Conservation (phyloP, 2,888 invertebrate species). For the Fragum sueziense region DNA sequence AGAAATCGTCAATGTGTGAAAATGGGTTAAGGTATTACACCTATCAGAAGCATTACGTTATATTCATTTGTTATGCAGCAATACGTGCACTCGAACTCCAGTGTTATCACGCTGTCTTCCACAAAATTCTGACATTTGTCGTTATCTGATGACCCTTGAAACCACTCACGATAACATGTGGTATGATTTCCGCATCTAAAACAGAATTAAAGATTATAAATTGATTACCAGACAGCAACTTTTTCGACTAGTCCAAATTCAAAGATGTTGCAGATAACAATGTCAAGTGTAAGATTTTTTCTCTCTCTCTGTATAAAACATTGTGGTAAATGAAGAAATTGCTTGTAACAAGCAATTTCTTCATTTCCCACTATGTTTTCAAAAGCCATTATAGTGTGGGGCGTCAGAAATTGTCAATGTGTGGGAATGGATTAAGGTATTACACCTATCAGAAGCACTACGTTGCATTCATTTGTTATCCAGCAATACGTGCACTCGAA, state of each 20-base stretch:
- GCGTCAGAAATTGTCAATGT: not conserved
- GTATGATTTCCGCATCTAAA: constrained; percentile 30
- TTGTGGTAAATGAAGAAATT: not conserved
- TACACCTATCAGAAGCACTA: no score
- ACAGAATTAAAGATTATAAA: no score
- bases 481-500: constrained; percentile 58
- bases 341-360: no score
- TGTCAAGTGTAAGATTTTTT: no score
- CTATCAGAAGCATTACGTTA: constrained; percentile 17
- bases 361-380: not conserved
- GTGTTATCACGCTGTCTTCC: constrained; percentile 21
- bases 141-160: constrained; percentile 39
- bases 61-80: constrained; percentile 48
- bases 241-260: no score
- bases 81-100: constrained; percentile 49
- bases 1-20: not conserved
- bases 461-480: constrained; percentile 41
- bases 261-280: not conserved
- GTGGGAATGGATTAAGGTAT: not conserved
- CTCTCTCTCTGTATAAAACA: not conserved
- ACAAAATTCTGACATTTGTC: constrained; percentile 46
- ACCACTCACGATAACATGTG: constrained; percentile 52
- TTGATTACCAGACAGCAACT: no score
- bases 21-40: not conserved
- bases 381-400: not conserved